Conservation (phyloP, 2,113 vertebrate species). For the Climacteris rufus region DNA sequence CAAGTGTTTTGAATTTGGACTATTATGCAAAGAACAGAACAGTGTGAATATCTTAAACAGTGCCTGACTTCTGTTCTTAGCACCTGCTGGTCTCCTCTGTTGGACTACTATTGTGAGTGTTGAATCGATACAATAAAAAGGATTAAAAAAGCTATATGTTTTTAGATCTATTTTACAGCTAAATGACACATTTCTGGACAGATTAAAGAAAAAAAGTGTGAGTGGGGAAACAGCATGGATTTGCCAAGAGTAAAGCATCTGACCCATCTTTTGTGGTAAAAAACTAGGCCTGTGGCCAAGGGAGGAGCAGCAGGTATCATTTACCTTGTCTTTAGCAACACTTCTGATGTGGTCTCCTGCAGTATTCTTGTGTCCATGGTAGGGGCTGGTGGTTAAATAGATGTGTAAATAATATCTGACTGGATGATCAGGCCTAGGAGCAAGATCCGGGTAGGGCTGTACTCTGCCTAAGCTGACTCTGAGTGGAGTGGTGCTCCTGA, state of each 20-base stretch:
- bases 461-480: background rate
- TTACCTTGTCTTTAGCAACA: background rate
- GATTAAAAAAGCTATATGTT: fast-evolving
- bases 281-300: background rate
- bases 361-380: background rate
- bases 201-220: background rate
- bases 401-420: background rate
- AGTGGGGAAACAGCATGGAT: background rate
- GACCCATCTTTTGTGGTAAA: background rate
- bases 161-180: background rate
- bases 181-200: background rate
- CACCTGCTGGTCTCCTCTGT: background rate
- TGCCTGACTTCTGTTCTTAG: background rate
- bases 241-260: background rate
- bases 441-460: background rate
- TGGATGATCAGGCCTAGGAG: background rate
- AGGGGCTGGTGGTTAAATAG: background rate
- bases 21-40: background rate
- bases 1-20: background rate
- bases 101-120: background rate
- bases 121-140: background rate
- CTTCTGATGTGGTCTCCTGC: background rate
- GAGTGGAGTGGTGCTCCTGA: background rate
- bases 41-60: background rate
- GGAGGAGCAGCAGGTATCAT: background rate